Evolutionary conservation across 2,888 invertebrate species (phyloP), one percentile per base, ranked within the genome.

Genomic region (Athetis lepigone): DNA sequence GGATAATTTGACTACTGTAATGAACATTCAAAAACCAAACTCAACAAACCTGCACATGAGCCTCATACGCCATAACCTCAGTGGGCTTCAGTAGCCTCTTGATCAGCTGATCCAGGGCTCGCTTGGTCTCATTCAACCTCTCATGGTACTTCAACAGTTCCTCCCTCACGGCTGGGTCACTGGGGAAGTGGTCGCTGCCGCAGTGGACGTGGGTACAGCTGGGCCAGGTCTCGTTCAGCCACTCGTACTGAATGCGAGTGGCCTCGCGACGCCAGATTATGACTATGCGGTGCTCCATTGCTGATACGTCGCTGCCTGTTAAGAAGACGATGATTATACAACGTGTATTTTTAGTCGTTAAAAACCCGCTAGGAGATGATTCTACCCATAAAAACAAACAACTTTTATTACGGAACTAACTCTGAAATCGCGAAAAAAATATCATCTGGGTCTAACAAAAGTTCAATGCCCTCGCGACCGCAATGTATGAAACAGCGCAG

Each of bases 251-350:
- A 11, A 99, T 94, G 77, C 97, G 97, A n/a, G 97, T 96, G 9
- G 97, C 96, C 85, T 98, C 98, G 40, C 97, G 96, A 1, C 99
- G 96, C 98, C 99, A 99, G 71, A 99, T 96, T 46, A 99, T 97
- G 1, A 98, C 98, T 65, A 99, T 96, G 77, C 98, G 96, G 67
- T 98, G 95, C 43, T 97, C 92, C 50, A 97, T 83, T 11, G 90
- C 96, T 0, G 92, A 89, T 8, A 88, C 77, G 63, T 94, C 94
- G 40, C 85, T 88, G 23, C 93, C 97, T 74, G 95, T 88, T n/a
- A 91, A 23, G 11, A 0, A 4, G 5, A 39, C 4, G 5, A 6
- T 8, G 6, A 21, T 39, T 39, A 29, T n/a, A n/a, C n/a, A n/a
- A n/a, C n/a, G n/a, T n/a, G n/a, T n/a, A n/a, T n/a, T n/a, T n/a